These are phyloP conservation scores for Falco biarmicus DNA, from an alignment of 2,797 vertebrate genomes.

Conservation along the genomic window DNA sequence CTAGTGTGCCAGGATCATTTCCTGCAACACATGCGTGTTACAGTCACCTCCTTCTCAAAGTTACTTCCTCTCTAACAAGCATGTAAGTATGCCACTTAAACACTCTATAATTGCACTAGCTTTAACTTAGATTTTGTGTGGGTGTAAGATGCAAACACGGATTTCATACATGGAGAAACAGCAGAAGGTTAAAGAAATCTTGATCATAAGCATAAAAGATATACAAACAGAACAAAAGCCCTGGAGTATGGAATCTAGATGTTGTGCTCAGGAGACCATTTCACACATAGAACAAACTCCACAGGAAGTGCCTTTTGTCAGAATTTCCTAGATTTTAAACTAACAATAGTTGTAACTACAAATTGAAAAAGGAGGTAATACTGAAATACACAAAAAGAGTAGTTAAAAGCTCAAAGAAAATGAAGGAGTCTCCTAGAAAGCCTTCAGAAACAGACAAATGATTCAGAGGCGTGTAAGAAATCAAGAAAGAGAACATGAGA, in stretches of 20 bases:
- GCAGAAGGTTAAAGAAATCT: conserved; percentile 26
- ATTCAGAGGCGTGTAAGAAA: not conserved
- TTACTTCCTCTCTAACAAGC: conserved; percentile 15
- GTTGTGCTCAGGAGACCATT: not conserved
- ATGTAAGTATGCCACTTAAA: not conserved
- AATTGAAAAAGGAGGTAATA: not conserved
- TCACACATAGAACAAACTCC: not conserved
- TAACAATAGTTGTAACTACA: not conserved
- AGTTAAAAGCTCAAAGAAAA: not conserved
- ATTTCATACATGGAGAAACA: not conserved
- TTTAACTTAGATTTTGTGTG: conserved; percentile 13
- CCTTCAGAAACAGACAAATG: not conserved
- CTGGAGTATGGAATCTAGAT: not conserved
- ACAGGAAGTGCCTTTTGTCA: not conserved
- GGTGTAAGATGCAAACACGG: not conserved
- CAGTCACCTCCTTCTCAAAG: conserved; percentile 24
- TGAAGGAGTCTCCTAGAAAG: not conserved
- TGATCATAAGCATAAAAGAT: not conserved
- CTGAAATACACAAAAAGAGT: not conserved
- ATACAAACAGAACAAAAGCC: not conserved
- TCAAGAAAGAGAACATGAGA: not conserved
- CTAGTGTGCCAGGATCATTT: not conserved
- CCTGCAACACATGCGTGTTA: not conserved
- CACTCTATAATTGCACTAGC: not conserved
- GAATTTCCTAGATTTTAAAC: not conserved